Conservation (phyloP, 2,113 vertebrate species). For the Nesoenas mayeri region DNA sequence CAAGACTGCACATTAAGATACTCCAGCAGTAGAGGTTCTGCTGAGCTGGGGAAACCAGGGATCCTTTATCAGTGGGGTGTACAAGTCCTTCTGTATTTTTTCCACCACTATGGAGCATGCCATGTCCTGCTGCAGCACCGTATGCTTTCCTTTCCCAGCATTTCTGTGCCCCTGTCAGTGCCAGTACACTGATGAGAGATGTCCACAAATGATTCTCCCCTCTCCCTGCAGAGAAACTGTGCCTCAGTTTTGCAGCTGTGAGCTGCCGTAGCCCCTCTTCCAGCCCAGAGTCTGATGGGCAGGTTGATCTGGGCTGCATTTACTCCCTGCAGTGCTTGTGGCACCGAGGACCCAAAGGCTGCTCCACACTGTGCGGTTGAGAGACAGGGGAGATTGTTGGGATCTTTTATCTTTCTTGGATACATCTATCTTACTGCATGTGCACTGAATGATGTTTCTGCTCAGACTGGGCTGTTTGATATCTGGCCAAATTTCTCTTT, state of each 20-base stretch:
- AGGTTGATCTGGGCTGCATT: not conserved
- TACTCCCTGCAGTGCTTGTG: not conserved
- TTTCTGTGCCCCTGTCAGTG: not conserved
- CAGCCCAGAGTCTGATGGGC: not conserved
- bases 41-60: not conserved
- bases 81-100: not conserved
- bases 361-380: not conserved
- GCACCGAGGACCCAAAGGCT: not conserved
- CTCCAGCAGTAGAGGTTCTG: not conserved
- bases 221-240: not conserved
- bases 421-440: not conserved
- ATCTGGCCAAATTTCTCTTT: not conserved
- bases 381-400: not conserved
- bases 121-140: not conserved
- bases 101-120: not conserved
- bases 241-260: not conserved
- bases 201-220: not conserved
- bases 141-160: not conserved
- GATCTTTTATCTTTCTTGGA: not conserved
- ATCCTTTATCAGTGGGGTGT: not conserved
- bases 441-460: not conserved
- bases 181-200: accelerated
- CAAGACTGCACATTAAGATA: not conserved
- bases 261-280: not conserved
- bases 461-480: not conserved